Evolutionary conservation across 37 sponge, comb jelly and placozoan genomes (phyloP).

Genomic region (Haliclona indistincta): DNA sequence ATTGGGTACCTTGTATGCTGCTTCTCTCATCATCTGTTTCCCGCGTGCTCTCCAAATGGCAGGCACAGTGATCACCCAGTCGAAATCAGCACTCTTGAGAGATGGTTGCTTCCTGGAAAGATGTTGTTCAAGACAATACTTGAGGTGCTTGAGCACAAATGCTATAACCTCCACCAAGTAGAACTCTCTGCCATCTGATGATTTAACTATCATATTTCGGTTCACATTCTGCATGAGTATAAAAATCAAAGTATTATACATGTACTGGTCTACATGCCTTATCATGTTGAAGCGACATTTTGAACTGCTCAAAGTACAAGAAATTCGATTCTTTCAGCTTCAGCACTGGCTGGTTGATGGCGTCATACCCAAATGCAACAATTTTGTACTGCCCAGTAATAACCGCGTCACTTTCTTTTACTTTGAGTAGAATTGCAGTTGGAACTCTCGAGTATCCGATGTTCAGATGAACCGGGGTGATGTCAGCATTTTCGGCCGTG

Average conservation of each 20-base stretch:
- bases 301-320: conserved; percentile 47
- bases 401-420: neutral
- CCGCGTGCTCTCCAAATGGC: conserved; percentile 66
- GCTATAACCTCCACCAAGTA: conserved; percentile 51
- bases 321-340: conserved; percentile 12
- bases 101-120: neutral
- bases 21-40: conserved; percentile 63
- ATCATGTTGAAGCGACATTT: conserved; percentile 49
- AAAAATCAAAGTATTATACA: neutral
- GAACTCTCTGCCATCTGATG: conserved; percentile 30
- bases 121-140: conserved; percentile 12
- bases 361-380: conserved; percentile 39
- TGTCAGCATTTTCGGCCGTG: neutral
- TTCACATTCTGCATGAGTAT: conserved; percentile 18
- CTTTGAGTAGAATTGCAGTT: conserved; percentile 19
- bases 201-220: conserved; percentile 22
- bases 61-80: conserved; percentile 66
- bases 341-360: conserved; percentile 1
- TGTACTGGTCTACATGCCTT: conserved; percentile 5
- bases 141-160: conserved; percentile 35
- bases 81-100: conserved; percentile 13
- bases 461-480: neutral
- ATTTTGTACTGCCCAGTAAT: neutral
- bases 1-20: conserved; percentile 47
- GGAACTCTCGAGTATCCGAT: conserved; percentile 14